Evolutionary conservation across 2,888 invertebrate genomes (phyloP), one percentile per base, ranked within the genome.

Genomic region (Lochmaea capreae): DNA sequence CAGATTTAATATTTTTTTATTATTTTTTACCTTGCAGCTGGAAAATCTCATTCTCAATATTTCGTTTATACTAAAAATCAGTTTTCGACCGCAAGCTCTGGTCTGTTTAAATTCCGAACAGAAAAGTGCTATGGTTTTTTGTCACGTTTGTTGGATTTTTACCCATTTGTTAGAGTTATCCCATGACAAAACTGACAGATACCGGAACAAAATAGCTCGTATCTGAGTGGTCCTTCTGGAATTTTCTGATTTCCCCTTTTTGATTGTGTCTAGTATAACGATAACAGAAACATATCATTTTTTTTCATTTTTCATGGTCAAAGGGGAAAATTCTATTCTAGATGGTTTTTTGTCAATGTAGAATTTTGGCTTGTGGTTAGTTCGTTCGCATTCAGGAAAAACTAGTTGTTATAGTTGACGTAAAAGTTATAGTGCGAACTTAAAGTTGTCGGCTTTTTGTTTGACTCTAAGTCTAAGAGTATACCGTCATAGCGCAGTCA

Each of bases 141-240:
- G n/a, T 61, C 61, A n/a, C 33, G 61, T 10, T 61, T 61, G 33
- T 33, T 39, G 61, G 61, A 61, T 39, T 61, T 58, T 61, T 39
- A 39, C 16, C 61, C 33, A 39, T 61, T 59, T 59, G 59, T 59
- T 59, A 59, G 26, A 59, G 59, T 59, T 59, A 59, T 59, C 26
- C 22, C 12, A 22, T 61, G 61, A 61, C 58, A 58, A 26, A 58
- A 58, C 58, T 58, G 58, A 58, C 58, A 58, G 26, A 26, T 58
- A 58, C 58, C 22, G 58, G 58, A 58, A 58, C 26, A 58, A 58
- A 58, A 58, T 11, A 58, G 58, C 58, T 26, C 26, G 58, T 22
- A 58, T 22, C 9, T 26, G 58, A 58, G 26, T 58, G 26, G 58
- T 14, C 58, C 58, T 58, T 58, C 58, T 26, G 26, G 58, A 22